Evolutionary conservation across 2,113 vertebrate species (phyloP).

Genomic region (Synchiropus splendidus): DNA sequence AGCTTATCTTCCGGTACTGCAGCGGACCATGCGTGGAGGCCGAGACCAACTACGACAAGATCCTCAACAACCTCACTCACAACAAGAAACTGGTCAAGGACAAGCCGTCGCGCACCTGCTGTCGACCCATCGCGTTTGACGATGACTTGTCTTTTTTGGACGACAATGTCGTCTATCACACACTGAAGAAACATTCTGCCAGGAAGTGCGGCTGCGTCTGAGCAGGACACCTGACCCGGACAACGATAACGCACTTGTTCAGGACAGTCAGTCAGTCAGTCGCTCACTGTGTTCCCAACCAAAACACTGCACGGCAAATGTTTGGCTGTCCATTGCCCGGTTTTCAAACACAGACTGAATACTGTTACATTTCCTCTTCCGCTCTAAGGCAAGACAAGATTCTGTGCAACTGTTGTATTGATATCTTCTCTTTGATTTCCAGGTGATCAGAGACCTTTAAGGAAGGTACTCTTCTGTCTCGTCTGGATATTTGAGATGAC

Average conservation of each 20-base stretch:
- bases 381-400: too few species aligned
- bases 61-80: slow-evolving; percentile 91
- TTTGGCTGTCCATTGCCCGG: too few species aligned
- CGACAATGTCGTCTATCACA: slow-evolving; percentile 90
- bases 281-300: too few species aligned
- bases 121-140: slow-evolving; percentile 87
- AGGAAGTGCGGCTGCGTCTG: slow-evolving; percentile 90
- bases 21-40: slow-evolving; percentile 87
- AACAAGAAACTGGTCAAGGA: slow-evolving; percentile 89
- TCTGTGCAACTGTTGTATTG: slow-evolving; percentile 2
- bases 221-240: too few species aligned
- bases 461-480: slow-evolving; percentile 9
- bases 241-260: not conserved
- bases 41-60: slow-evolving; percentile 94
- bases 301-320: too few species aligned
- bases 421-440: too few species aligned
- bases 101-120: slow-evolving; percentile 81
- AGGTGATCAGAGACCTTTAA: slow-evolving; percentile 1
- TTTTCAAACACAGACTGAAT: slow-evolving; percentile 7
- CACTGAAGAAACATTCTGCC: slow-evolving; percentile 94
- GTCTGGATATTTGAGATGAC: slow-evolving; percentile 30
- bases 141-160: slow-evolving; percentile 95
- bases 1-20: slow-evolving; percentile 93
- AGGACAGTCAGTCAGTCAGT: too few species aligned
- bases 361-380: slow-evolving; percentile 32